Conservation (phyloP, 1,140 invertebrate species). For the Trichoplusia ni region DNA sequence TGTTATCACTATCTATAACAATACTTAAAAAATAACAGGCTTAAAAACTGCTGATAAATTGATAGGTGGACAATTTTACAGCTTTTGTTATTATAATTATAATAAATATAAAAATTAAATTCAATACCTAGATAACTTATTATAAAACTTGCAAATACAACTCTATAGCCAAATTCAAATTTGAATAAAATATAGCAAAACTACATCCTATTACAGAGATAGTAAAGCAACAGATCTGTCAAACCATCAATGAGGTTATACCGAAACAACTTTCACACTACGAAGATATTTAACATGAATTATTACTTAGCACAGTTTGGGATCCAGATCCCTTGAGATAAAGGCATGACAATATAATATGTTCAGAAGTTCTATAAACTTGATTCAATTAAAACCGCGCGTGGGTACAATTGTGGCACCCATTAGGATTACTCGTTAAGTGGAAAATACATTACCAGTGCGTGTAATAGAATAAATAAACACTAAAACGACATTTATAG, state of each 20-base stretch:
- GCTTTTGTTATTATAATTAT: too few relatives aligned
- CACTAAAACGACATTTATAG: conserved; percentile 12
- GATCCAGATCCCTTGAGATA: conserved; percentile 4
- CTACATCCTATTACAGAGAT: too few relatives aligned
- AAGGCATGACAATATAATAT: conserved; percentile 15
- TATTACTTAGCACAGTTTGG: not conserved
- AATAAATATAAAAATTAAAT: too few relatives aligned
- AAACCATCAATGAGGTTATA: not conserved
- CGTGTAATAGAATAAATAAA: conserved; percentile 22
- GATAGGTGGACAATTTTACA: too few relatives aligned
- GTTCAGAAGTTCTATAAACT: conserved; percentile 8
- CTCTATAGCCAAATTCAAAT: too few relatives aligned
- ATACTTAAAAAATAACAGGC: too few relatives aligned
- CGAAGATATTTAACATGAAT: not conserved
- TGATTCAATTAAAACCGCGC: conserved; percentile 21
- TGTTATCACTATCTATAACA: too few relatives aligned
- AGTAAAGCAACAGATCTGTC: too few relatives aligned
- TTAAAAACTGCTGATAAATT: too few relatives aligned
- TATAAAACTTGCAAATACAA: too few relatives aligned
- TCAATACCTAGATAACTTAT: too few relatives aligned
- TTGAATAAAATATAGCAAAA: too few relatives aligned
- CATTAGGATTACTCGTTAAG: conserved; percentile 20
- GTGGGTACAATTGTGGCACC: conserved; percentile 10
- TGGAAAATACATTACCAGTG: conserved; percentile 19
- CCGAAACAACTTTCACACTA: not conserved